Conservation (phyloP, 2,797 vertebrate species). For the Catostomus latipinnis region DNA sequence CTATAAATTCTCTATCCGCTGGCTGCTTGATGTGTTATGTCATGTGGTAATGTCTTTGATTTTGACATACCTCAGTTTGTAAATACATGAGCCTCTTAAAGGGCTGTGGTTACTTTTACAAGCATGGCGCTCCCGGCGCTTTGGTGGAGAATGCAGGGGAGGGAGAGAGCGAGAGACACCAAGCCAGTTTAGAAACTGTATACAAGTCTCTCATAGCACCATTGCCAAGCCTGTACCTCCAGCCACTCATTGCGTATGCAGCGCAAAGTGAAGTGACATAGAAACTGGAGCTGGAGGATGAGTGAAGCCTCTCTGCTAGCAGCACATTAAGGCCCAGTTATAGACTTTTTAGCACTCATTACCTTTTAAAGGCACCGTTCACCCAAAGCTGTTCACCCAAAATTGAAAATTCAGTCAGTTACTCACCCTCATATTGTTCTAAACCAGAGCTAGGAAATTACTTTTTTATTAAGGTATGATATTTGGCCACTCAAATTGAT, state of each 20-base stretch:
- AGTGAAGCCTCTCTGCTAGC: conserved; percentile 58
- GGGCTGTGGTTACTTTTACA: conserved; percentile 95
- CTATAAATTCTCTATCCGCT: conserved; percentile 94
- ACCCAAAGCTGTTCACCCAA: no score
- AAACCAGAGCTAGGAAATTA: no score
- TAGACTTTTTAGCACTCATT: conserved; percentile 76
- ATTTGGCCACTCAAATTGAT: no score
- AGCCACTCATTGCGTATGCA: conserved; percentile 68
- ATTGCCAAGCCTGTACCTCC: conserved; percentile 71
- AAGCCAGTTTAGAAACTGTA: conserved; percentile 74
- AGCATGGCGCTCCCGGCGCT: conserved; percentile 89
- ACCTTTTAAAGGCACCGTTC: conserved; percentile 66
- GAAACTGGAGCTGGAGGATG: conserved; percentile 75
- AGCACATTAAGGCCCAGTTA: conserved; percentile 68
- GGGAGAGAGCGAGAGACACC: conserved; percentile 68
- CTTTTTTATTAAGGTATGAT: no score
- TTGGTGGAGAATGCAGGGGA: conserved; percentile 86
- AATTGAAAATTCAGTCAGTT: no score
- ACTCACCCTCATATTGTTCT: no score
- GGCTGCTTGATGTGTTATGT: conserved; percentile 99
- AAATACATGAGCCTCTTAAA: conserved; percentile 99
- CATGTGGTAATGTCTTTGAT: conserved; percentile 99
- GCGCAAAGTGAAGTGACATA: conserved; percentile 63
- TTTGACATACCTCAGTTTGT: conserved; percentile 98
- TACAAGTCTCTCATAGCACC: conserved; percentile 71